These are phyloP conservation scores for Galago senegalensis DNA, from an alignment of 2,797 vertebrate species.

Conservation along the genomic window DNA sequence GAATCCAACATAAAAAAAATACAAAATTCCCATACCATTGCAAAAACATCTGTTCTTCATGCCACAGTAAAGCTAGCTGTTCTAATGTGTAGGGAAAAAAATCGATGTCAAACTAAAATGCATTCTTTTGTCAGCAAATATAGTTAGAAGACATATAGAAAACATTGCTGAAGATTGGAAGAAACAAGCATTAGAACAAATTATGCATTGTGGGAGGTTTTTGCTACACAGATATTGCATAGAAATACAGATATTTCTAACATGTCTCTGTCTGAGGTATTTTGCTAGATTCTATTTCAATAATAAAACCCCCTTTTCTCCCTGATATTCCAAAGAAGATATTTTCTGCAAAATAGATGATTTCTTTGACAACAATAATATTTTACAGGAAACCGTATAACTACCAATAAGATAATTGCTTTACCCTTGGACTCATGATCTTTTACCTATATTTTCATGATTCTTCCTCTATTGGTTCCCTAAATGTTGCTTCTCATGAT, in stretches of 20 bases:
- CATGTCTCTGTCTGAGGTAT: slow-evolving; percentile 66
- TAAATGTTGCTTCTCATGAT: slow-evolving; percentile 30
- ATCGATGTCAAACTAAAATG: slow-evolving; percentile 73
- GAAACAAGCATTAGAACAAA: slow-evolving; percentile 82
- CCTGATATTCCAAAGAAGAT: slow-evolving; percentile 51
- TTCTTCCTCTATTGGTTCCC: slow-evolving; percentile 43
- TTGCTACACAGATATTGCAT: slow-evolving; percentile 63
- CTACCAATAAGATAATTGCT: slow-evolving; percentile 8
- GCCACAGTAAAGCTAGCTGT: slow-evolving; percentile 55
- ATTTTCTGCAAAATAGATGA: slow-evolving; percentile 49
- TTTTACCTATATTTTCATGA: background rate
- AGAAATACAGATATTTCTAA: slow-evolving; percentile 78
- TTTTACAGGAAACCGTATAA: background rate
- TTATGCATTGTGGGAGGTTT: slow-evolving; percentile 80
- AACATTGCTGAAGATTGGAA: slow-evolving; percentile 76
- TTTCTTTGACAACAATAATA: slow-evolving; percentile 42
- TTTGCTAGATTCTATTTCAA: slow-evolving; percentile 74
- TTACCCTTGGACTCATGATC: background rate
- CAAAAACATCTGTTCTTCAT: slow-evolving; percentile 62
- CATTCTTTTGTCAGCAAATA: slow-evolving; percentile 82
- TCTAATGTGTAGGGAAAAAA: slow-evolving; percentile 62
- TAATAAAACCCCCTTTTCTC: slow-evolving; percentile 66
- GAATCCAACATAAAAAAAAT: slow-evolving; percentile 60
- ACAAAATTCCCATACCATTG: slow-evolving; percentile 13
- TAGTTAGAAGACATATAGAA: slow-evolving; percentile 79